Percentiles rank a stretch among this genome's conserved stretches.
These are phyloP conservation scores for Philopotamus ludificatus DNA, from an alignment of 1,140 invertebrate genomes.

Conservation along the genomic window DNA sequence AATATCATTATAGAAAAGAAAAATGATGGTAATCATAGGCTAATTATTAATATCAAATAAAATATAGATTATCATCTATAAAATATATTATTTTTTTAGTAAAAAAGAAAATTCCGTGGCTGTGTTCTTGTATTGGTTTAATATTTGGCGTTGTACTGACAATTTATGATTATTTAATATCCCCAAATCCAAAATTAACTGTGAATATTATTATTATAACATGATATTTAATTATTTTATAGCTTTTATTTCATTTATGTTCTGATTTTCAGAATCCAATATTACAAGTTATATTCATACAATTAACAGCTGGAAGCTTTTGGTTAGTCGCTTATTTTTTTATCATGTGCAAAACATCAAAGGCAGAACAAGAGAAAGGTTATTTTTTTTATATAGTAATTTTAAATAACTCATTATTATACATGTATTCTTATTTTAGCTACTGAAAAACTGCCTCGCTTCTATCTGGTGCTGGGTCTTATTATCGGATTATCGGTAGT, in stretches of 20 bases:
- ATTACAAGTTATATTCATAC: conserved; percentile 32
- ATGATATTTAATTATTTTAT: no score
- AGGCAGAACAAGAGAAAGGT: no score
- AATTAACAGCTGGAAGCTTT: conserved; percentile 16
- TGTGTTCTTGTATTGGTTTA: conserved; percentile 72
- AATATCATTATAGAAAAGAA: conserved; percentile 61
- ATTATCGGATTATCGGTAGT: no score
- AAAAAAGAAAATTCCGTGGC: conserved; percentile 72
- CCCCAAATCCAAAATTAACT: conserved; percentile 64
- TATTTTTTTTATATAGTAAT: no score
- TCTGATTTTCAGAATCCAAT: conserved; percentile 36
- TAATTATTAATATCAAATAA: conserved; percentile 19
- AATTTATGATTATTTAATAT: conserved; percentile 67
- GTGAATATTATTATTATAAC: no score
- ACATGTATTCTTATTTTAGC: no score
- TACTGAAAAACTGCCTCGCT: no score
- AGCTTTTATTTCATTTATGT: conserved; percentile 16
- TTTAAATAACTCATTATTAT: no score
- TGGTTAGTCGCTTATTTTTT: conserved; percentile 16
- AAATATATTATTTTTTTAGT: conserved; percentile 52
- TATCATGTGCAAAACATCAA: no score
- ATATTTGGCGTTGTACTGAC: conserved; percentile 70
- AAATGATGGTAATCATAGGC: conserved; percentile 48
- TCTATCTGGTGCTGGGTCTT: no score
- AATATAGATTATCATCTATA: conserved; percentile 39